phyloP scores from a whole-genome alignment of 2,113 vertebrate species.

The Saguinus imperator region DNA sequence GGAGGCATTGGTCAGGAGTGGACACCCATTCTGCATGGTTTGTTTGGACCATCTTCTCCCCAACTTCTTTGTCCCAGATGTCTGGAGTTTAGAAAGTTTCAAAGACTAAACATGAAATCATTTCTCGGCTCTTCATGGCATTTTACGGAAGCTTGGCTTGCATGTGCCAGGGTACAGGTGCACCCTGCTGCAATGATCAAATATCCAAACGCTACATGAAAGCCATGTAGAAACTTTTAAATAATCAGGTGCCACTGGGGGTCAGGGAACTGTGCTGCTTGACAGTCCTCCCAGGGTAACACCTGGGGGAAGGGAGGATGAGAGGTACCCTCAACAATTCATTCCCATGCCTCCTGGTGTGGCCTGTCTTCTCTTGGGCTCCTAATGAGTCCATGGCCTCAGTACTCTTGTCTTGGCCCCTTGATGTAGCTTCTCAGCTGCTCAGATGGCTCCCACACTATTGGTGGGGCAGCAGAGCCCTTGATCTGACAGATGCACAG shows the following conservation, averaged over 20 bases:
- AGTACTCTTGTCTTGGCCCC: conserved; percentile 45
- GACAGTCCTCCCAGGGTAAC: background rate
- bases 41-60: conserved; percentile 43
- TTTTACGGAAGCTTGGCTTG: conserved; percentile 59
- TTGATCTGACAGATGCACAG: conserved; percentile 80
- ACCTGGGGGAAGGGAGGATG: background rate
- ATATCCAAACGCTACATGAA: conserved; percentile 47
- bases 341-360: background rate
- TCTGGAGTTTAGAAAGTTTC: conserved; percentile 68
- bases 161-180: conserved; percentile 7
- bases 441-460: conserved; percentile 47
- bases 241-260: conserved; percentile 70
- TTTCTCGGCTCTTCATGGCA: conserved; percentile 54
- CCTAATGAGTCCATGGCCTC: conserved; percentile 35
- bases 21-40: background rate
- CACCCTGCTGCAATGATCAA: conserved; percentile 38
- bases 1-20: conserved; percentile 66
- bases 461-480: conserved; percentile 25
- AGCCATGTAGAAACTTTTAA: conserved; percentile 76
- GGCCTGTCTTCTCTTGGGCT: background rate
- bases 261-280: conserved; percentile 34
- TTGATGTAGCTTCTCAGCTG: conserved; percentile 60
- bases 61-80: conserved; percentile 52
- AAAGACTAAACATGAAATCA: conserved; percentile 57
- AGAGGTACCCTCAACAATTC: conserved; percentile 1